Base-by-base conservation (phyloP, 2,797 vertebrate genomes). In the Rhinichthys osculus region DNA sequence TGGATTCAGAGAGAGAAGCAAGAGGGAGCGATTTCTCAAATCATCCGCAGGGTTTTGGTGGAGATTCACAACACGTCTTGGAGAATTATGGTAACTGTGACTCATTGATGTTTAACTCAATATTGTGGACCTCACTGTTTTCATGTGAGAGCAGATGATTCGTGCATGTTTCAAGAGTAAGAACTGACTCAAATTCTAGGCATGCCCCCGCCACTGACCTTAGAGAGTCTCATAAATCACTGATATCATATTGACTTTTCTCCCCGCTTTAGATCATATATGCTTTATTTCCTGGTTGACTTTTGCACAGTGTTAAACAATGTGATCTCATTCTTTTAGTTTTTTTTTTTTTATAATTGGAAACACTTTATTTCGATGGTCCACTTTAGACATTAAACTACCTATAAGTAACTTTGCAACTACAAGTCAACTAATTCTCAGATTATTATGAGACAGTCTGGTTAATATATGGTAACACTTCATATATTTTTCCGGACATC, bases 1-100 rank as follows among this genome's bases (percentile, higher is more conserved):
- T 77, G n/a, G 67, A 85, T 85, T 85, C 52, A 72, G 40, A 71
- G 69, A 79, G 52, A 72, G 52, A 85, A 62, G 52, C 83, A 23
- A 13, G 62, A 78, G 35, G 64, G 64, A 67, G 73, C 27, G 13
- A 57, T 50, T 74, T 74, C 59, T 59, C 72, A 69, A 79, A 85
- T 85, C 66, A 85, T 78, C 74, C 27, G 9, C 27, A 70, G 66
- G 35, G 74, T 78, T 84, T 83, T 69, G 62, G 17, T 73, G 81
- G 81, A 57, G 62, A 78, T 83, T 84, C 59, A 52, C 62, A 1
- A 78, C n/a, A 44, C 11, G 40, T 62, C 44, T 67, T 42, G 16
- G 33, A 47, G 23, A 33, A 77, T 77, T 69, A 76, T 27, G 5
- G 30, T 42, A 50, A 42, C 11, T 27, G 72, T 40, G 82, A 67